A percentile compares a stretch with the other conserved stretches of the same genome.
Evolutionary conservation across 2,888 invertebrate genomes (phyloP).

Genomic region (Stenchaetothrips biformis): DNA sequence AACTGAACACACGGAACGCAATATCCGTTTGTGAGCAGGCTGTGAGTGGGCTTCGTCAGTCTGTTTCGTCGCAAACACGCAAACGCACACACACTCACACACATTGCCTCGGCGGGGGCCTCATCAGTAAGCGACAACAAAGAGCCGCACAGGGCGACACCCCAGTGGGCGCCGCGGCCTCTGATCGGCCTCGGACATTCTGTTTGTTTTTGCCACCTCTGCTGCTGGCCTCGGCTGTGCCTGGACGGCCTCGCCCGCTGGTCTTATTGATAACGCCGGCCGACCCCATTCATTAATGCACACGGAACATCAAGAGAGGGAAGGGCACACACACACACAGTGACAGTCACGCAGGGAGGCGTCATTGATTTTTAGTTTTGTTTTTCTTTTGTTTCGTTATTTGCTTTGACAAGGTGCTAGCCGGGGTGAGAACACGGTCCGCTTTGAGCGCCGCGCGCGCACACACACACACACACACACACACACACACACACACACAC

Average conservation of each 20-base stretch:
- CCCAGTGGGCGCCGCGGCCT: background rate
- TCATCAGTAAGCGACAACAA: constrained; percentile 18
- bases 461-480: too few species aligned
- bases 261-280: constrained; percentile 19
- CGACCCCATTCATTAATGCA: constrained; percentile 15
- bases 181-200: background rate
- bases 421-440: background rate
- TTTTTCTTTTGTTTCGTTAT: background rate
- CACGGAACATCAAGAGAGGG: background rate
- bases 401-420: constrained; percentile 1
- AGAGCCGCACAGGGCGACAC: background rate
- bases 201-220: background rate
- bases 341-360: background rate
- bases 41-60: background rate
- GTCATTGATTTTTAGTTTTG: constrained; percentile 8
- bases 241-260: background rate
- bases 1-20: constrained; percentile 17
- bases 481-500: too few species aligned
- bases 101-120: too few species aligned
- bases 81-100: background rate
- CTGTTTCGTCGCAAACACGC: background rate
- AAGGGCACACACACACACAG: constrained; percentile 1
- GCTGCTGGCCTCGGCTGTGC: background rate
- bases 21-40: background rate
- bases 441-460: background rate